Percentiles rank a stretch among this genome's conserved stretches.
These are phyloP conservation scores for Tachystola acroxantha DNA, from an alignment of 2,888 invertebrate genomes.

Conservation along the genomic window DNA sequence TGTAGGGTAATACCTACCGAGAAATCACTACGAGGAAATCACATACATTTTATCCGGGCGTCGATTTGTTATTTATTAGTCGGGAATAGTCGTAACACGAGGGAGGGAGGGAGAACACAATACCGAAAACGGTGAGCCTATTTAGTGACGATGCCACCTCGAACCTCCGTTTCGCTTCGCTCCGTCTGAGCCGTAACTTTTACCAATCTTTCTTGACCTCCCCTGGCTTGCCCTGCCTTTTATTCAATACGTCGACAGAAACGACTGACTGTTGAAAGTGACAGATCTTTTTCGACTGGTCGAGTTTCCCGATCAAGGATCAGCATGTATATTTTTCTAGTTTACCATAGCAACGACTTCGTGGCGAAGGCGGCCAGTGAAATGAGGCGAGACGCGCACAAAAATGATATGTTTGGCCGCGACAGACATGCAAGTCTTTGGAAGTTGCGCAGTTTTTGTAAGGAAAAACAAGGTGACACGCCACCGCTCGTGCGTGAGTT, in stretches of 20 bases:
- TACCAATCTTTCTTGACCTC: slow-evolving; percentile 46
- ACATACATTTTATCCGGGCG: slow-evolving; percentile 72
- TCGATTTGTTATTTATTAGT: slow-evolving; percentile 78
- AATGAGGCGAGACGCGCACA: slow-evolving; percentile 58
- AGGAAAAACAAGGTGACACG: slow-evolving; percentile 44
- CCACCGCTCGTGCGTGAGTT: slow-evolving; percentile 37
- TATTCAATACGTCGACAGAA: slow-evolving; percentile 28
- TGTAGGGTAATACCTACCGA: slow-evolving; percentile 20
- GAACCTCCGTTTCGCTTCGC: slow-evolving; percentile 54
- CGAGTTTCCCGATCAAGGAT: slow-evolving; percentile 40
- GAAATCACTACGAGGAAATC: slow-evolving; percentile 62
- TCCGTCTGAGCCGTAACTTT: slow-evolving; percentile 40
- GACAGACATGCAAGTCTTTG: slow-evolving; percentile 46
- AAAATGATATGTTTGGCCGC: slow-evolving; percentile 57
- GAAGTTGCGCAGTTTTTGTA: slow-evolving; percentile 39
- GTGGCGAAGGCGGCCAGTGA: slow-evolving; percentile 53
- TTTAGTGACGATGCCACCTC: slow-evolving; percentile 66
- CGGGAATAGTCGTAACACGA: slow-evolving; percentile 72
- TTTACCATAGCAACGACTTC: slow-evolving; percentile 54
- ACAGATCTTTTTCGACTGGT: slow-evolving; percentile 44
- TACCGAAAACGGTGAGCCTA: slow-evolving; percentile 70
- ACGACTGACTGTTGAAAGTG: slow-evolving; percentile 34
- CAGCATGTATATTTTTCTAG: slow-evolving; percentile 60
- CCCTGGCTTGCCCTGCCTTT: slow-evolving; percentile 38
- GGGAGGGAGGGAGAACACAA: slow-evolving; percentile 61